Base-by-base conservation (phyloP, 2,888 invertebrate genomes). In the Eucriotettix oculatus region DNA sequence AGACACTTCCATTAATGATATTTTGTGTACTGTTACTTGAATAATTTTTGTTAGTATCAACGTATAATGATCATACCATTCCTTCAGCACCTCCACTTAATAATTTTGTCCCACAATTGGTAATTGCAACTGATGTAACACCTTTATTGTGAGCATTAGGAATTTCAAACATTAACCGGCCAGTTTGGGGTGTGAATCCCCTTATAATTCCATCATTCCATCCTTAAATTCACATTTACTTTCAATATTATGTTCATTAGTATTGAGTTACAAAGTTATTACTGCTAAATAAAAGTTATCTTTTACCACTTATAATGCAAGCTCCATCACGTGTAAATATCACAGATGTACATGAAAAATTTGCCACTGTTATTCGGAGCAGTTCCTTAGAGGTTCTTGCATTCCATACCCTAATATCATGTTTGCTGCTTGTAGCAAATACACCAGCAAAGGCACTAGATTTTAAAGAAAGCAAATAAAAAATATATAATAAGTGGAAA, bases 51-150 rank as follows among this genome's bases (percentile, higher is more conserved):
- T 12, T 44, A 16, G 5, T 48, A n/a, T 48, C 12, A 48, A 48
- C 5, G 16, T 48, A 5, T 48, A 48, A n/a, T 48, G 29, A 29
- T 16, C 53, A 64, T 63, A 83, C 88, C 77, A 93, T 91, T n/a
- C 94, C 95, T 70, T 94, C 93, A 64, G 90, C 87, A 9, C 94
- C 95, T 1, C 95, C 95, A 56, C 90, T 92, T 56, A 95, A 81
- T 58, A 96, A 78, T 40, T 82, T 80, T 16, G 75, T 75, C 1
- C 87, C 87, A 66, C 85, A 81, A 5, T 76, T 78, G 0, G 89
- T 86, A 65, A 86, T 79, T 40, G 86, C 84, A 52, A 96, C 73
- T 0, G 93, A 90, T 0, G 93, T 90, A 0, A 89, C 87, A 60
- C 91, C 91, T 71, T 91, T 90, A 67, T 89, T 87, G 71, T 96